Conservation (phyloP, 2,888 invertebrate genomes). For the Corbicula japonica region DNA sequence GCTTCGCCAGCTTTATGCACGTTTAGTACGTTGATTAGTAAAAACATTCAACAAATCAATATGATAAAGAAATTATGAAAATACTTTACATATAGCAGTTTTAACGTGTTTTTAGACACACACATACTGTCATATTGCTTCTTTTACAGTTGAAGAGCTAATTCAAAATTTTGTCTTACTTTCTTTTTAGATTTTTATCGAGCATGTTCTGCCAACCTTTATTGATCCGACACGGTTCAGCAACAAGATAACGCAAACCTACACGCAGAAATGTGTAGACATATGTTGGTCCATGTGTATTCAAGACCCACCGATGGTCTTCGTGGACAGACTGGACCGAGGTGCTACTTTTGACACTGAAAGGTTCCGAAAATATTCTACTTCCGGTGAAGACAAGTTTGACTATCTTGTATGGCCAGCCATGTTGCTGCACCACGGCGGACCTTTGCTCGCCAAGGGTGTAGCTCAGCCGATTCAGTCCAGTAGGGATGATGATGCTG, state of each 20-base stretch:
- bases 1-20: no score
- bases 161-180: no score
- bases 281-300: constrained; percentile 62
- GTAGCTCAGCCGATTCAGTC: constrained; percentile 54
- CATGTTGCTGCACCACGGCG: constrained; percentile 36
- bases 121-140: no score
- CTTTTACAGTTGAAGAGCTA: no score
- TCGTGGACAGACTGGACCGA: constrained; percentile 54
- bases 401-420: constrained; percentile 67
- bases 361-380: constrained; percentile 50
- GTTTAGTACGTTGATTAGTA: no score
- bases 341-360: constrained; percentile 55
- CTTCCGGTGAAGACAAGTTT: constrained; percentile 47
- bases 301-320: constrained; percentile 62
- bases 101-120: no score
- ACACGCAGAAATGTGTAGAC: constrained; percentile 52
- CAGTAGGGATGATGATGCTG: not conserved
- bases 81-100: no score
- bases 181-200: constrained; percentile 57
- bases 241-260: constrained; percentile 27
- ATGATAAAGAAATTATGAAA: no score
- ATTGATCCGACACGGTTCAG: constrained; percentile 53
- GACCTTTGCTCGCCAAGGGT: constrained; percentile 54
- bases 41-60: no score
- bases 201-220: constrained; percentile 60